These are phyloP conservation scores for Limenitis camilla DNA, from an alignment of 2,888 invertebrate species.

Conservation along the genomic window DNA sequence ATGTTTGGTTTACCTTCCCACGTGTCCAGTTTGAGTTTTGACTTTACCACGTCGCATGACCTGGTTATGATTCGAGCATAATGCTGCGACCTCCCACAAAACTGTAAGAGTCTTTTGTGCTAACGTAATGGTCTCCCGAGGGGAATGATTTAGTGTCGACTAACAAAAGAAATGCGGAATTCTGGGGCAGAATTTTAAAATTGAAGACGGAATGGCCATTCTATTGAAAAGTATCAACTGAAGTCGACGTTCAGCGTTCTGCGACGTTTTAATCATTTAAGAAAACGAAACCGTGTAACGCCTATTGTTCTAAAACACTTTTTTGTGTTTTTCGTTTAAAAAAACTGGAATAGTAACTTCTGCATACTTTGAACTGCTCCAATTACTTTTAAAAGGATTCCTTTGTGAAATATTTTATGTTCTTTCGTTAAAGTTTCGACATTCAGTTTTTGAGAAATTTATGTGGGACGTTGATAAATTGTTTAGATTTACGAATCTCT, in stretches of 20 bases:
- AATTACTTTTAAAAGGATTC: slow-evolving; percentile 11
- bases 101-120: slow-evolving; percentile 20
- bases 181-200: slow-evolving; percentile 18
- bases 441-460: slow-evolving; percentile 5
- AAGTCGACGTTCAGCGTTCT: slow-evolving; percentile 12
- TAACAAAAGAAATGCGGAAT: slow-evolving; percentile 23
- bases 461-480: slow-evolving; percentile 16
- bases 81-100: slow-evolving; percentile 11
- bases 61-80: slow-evolving; percentile 19
- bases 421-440: neutral
- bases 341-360: slow-evolving; percentile 10
- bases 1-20: neutral
- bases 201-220: slow-evolving; percentile 17
- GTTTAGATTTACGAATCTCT: slow-evolving; percentile 10
- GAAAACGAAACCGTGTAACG: slow-evolving; percentile 14
- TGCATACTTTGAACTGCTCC: slow-evolving; percentile 6
- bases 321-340: slow-evolving; percentile 6
- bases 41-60: slow-evolving; percentile 14
- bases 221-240: slow-evolving; percentile 13
- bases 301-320: slow-evolving; percentile 10
- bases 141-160: slow-evolving; percentile 19
- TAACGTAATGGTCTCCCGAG: slow-evolving; percentile 19
- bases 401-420: slow-evolving; percentile 13
- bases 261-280: slow-evolving; percentile 18
- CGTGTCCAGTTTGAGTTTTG: neutral